Evolutionary conservation across 92 coral and sea anemone species (phyloP).

Genomic region (Paragorgia papillata): DNA sequence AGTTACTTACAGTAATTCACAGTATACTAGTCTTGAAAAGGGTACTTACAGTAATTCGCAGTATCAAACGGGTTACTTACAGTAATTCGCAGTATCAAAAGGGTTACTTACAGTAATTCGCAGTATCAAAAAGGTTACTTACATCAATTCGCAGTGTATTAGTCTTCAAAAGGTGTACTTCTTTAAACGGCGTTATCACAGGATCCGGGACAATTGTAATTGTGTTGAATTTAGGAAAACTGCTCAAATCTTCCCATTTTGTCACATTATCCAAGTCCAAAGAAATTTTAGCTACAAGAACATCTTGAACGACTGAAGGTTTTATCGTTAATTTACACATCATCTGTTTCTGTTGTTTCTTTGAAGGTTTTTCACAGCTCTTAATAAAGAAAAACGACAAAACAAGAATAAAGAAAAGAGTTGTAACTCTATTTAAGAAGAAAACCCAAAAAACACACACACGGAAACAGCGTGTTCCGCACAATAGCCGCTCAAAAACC

Average conservation of each 20-base stretch:
- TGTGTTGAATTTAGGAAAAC: conserved; percentile 9
- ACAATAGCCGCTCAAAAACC: too few relatives aligned
- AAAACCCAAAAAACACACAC: too few relatives aligned
- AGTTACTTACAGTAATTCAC: too few relatives aligned
- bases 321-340: not conserved
- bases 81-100: too few relatives aligned
- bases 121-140: too few relatives aligned
- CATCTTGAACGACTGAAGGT: not conserved
- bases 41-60: too few relatives aligned
- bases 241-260: conserved; percentile 11
- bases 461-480: too few relatives aligned
- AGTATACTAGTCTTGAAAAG: too few relatives aligned
- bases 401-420: not conserved
- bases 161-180: not conserved
- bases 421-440: too few relatives aligned
- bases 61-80: too few relatives aligned
- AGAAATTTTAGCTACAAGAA: not conserved
- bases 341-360: not conserved
- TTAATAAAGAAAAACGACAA: not conserved
- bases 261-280: not conserved
- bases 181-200: conserved; percentile 1
- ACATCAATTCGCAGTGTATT: too few relatives aligned
- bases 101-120: too few relatives aligned
- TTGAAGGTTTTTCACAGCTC: not conserved
- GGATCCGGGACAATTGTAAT: conserved; percentile 25